These are phyloP conservation scores for Oxyura jamaicensis DNA, from an alignment of 2,113 vertebrate genomes.

Conservation along the genomic window DNA sequence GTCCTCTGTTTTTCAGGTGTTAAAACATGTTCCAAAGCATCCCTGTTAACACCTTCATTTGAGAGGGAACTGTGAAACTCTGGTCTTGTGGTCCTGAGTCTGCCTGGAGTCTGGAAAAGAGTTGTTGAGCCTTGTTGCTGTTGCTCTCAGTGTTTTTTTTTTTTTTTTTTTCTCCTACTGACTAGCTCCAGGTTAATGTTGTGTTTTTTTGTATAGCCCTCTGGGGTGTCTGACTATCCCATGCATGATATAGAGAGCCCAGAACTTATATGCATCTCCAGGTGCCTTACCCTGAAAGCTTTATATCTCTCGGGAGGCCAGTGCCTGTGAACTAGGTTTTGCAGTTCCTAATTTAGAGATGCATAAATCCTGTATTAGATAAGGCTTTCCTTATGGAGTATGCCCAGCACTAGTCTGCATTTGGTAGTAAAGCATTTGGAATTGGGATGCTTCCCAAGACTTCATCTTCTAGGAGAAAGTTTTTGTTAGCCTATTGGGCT, in stretches of 20 bases:
- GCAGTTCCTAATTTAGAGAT: conserved; percentile 9
- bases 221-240: not conserved
- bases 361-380: not conserved
- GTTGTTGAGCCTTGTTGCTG: not conserved
- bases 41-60: not conserved
- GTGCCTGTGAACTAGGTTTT: not conserved
- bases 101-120: not conserved
- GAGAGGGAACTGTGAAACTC: not conserved
- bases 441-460: conserved; percentile 19
- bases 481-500: not conserved
- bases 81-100: not conserved
- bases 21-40: not conserved
- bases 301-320: not conserved
- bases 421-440: not conserved
- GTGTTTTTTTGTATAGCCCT: not conserved
- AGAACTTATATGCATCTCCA: not conserved
- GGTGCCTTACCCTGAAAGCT: not conserved
- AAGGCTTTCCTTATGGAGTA: not conserved
- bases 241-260: not conserved
- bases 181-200: not conserved
- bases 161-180: not conserved
- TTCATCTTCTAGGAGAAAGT: not conserved
- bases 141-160: too few species aligned
- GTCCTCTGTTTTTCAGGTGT: not conserved
- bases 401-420: not conserved